Evolutionary conservation across 2,113 vertebrate species (phyloP).

Genomic region (Balaenoptera acutorostrata): DNA sequence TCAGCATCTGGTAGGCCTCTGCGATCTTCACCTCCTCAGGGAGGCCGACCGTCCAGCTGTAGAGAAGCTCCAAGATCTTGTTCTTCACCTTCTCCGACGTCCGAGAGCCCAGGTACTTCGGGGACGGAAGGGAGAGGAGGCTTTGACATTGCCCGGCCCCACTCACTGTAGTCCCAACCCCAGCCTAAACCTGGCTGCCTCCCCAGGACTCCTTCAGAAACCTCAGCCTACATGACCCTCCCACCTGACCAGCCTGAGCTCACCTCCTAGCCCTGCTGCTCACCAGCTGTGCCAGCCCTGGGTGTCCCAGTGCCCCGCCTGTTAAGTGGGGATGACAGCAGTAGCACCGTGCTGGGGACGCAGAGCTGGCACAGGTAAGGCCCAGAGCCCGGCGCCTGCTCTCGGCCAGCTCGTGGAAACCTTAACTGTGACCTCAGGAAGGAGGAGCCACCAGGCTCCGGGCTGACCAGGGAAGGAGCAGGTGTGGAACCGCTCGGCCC

Average conservation of each 20-base stretch:
- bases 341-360: rapidly evolving
- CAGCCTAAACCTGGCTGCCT: neutral
- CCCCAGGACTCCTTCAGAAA: neutral
- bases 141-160: neutral
- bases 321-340: neutral
- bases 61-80: conserved; percentile 95
- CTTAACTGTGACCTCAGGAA: neutral
- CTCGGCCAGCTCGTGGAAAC: rapidly evolving
- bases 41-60: conserved; percentile 91
- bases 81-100: conserved; percentile 94
- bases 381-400: neutral
- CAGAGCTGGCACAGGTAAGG: neutral
- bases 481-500: neutral
- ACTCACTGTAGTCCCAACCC: neutral
- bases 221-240: neutral
- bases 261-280: neutral
- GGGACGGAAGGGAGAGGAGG: neutral
- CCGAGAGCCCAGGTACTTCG: conserved; percentile 93
- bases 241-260: neutral
- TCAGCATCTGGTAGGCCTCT: conserved; percentile 98
- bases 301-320: neutral
- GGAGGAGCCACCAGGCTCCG: neutral
- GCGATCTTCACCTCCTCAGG: conserved; percentile 93
- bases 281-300: neutral
- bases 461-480: neutral